A percentile compares a stretch with the other conserved stretches of the same genome.
Evolutionary conservation across 1,140 invertebrate genomes (phyloP).

Genomic region (Trigoniulus corallinus): DNA sequence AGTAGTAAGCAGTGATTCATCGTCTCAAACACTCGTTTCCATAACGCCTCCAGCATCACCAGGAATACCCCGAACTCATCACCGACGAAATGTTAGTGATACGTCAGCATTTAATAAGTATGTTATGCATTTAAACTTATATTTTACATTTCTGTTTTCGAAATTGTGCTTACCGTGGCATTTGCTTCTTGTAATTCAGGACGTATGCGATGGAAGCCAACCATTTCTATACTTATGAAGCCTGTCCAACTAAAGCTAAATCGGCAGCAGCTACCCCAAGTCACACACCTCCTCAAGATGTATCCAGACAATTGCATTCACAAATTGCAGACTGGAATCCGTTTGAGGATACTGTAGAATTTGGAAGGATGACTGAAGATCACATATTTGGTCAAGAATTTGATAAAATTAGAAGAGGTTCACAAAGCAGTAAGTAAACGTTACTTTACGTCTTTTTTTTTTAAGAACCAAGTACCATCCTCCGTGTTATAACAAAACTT

Average conservation of each 20-base stretch:
- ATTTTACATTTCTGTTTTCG: constrained; percentile 15
- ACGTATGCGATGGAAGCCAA: constrained; percentile 54
- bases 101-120: constrained; percentile 73
- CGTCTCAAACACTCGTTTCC: constrained; percentile 24
- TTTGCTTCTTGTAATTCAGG: constrained; percentile 24
- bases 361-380: constrained; percentile 60
- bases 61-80: constrained; percentile 27
- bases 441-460: too few relatives aligned
- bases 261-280: constrained; percentile 33
- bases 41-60: constrained; percentile 33
- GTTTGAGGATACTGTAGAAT: constrained; percentile 52
- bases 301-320: constrained; percentile 33
- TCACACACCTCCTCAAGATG: constrained; percentile 27
- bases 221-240: constrained; percentile 51
- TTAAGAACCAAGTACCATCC: background rate
- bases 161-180: constrained; percentile 4
- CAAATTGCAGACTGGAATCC: constrained; percentile 62
- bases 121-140: constrained; percentile 12
- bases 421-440: constrained; percentile 53
- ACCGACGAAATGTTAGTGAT: constrained; percentile 68
- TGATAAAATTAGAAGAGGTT: constrained; percentile 61
- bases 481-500: background rate
- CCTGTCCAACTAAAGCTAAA: constrained; percentile 29
- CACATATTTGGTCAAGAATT: constrained; percentile 73
- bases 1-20: constrained; percentile 16